A percentile compares a stretch with the other conserved stretches of the same genome.
These are phyloP conservation scores for Amphiura filiformis DNA, from an alignment of 35 echinoderm and acorn worm genomes.

Conservation along the genomic window DNA sequence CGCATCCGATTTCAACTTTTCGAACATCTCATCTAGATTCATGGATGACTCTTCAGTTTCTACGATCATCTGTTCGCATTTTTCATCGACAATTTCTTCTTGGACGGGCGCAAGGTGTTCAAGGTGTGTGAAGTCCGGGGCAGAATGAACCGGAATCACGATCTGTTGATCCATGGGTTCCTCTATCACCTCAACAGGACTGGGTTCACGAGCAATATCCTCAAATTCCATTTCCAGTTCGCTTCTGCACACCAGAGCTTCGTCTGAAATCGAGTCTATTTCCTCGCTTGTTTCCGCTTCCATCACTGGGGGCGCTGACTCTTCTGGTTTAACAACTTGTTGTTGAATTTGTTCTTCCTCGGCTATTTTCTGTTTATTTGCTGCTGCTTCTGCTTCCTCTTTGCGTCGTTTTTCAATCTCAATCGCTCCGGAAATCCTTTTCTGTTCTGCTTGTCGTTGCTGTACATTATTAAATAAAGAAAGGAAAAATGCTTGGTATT, in stretches of 20 bases:
- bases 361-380: not conserved
- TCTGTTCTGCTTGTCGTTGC: slow-evolving; percentile 76
- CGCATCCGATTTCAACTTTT: slow-evolving; percentile 19
- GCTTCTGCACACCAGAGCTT: not conserved
- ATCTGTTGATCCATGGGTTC: not conserved
- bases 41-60: slow-evolving; percentile 18
- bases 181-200: not conserved
- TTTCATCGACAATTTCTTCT: slow-evolving; percentile 24
- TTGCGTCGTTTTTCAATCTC: slow-evolving; percentile 37
- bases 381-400: too few relatives aligned
- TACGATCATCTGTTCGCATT: slow-evolving; percentile 33
- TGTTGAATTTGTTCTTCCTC: slow-evolving; percentile 29
- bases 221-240: not conserved
- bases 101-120: not conserved
- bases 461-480: too few relatives aligned
- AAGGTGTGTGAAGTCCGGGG: not conserved
- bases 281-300: not conserved
- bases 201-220: not conserved
- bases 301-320: not conserved
- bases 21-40: slow-evolving; percentile 65
- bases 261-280: not conserved
- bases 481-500: too few relatives aligned
- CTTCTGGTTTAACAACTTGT: not conserved
- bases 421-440: slow-evolving; percentile 53
- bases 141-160: not conserved